phyloP scores from a whole-genome alignment of 1,140 invertebrate species.

The Drosophila leontia region DNA sequence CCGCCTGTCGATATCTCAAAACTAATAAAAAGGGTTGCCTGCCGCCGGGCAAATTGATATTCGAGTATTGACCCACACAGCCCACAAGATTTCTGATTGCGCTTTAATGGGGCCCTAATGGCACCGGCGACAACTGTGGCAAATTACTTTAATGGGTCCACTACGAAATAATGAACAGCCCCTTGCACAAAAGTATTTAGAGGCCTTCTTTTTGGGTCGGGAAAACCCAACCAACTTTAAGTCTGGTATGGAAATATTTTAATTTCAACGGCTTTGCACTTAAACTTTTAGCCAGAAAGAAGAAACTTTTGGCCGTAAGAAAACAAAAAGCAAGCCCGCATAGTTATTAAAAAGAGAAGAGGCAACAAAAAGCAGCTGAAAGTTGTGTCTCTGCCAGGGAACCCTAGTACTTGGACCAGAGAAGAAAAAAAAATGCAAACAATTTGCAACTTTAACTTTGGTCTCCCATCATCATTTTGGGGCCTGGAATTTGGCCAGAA shows the following conservation, averaged over 20 bases:
- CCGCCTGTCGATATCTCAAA: conserved; percentile 55
- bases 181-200: conserved; percentile 15
- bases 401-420: conserved; percentile 19
- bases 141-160: conserved; percentile 77
- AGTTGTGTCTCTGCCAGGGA: conserved; percentile 42
- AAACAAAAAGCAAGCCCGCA: conserved; percentile 45
- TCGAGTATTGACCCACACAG: conserved; percentile 42
- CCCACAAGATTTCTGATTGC: conserved; percentile 64
- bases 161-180: conserved; percentile 74
- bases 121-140: conserved; percentile 77
- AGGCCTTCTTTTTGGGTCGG: neutral
- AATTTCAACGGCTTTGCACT: conserved; percentile 39
- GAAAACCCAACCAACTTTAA: conserved; percentile 14
- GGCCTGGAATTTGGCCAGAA: conserved; percentile 34
- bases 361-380: conserved; percentile 32
- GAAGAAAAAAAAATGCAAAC: conserved; percentile 57
- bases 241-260: conserved; percentile 40
- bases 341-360: conserved; percentile 46
- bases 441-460: conserved; percentile 58
- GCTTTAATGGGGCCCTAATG: conserved; percentile 78
- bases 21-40: conserved; percentile 72
- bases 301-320: conserved; percentile 32
- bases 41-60: conserved; percentile 63
- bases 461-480: neutral
- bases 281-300: conserved; percentile 41